Base-by-base conservation (phyloP, 1,140 invertebrate genomes). In the Drosophila novamexicana region DNA sequence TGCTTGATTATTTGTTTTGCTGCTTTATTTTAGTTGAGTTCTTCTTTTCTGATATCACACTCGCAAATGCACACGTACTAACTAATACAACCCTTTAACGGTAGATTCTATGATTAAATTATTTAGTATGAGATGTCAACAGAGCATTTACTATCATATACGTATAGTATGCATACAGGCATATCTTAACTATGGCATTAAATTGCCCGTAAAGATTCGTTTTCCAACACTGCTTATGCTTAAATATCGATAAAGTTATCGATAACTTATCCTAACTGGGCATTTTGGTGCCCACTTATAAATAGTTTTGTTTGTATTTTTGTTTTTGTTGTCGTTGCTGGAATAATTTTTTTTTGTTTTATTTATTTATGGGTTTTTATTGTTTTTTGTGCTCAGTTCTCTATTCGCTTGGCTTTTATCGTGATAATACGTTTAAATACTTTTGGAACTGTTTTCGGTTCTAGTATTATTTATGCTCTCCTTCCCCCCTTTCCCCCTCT, bases 251-350 rank as follows among this genome's bases (percentile, higher is more conserved):
- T 18, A 18, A 18, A 8, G 16, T 16, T 18, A 18, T 22, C 14
- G 16, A 40, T 9, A 47, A 9, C 8, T 18, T 22, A 18, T 18
- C 14, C 22, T 61, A 73, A 74, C 79, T 54, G 0, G 3, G 5
- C 4, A 29, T 29, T 29, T 29, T 29, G 2, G 1, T 3, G 22
- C 2, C 82, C 83, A 88, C 82, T 82, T 88, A 79, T 72, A 83
- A 79, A 86, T 69, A 78, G 36, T 69, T 74, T 69, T 74, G 69
- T 81, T 82, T 82, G 62, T 66, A 44, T 78, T 62, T 68, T 29
- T 47, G 40, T 12, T 73, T 79, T 22, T 47, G 22, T 36, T 16
- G 36, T 29, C 47, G 57, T 57, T 44, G 67, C 80, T 81, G 81
- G 77, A 84, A 83, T 61, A 70, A 66, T 73, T 45, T 34, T 52